phyloP scores from a whole-genome alignment of 2,113 vertebrate genomes.

The Toxotes jaculatrix region DNA sequence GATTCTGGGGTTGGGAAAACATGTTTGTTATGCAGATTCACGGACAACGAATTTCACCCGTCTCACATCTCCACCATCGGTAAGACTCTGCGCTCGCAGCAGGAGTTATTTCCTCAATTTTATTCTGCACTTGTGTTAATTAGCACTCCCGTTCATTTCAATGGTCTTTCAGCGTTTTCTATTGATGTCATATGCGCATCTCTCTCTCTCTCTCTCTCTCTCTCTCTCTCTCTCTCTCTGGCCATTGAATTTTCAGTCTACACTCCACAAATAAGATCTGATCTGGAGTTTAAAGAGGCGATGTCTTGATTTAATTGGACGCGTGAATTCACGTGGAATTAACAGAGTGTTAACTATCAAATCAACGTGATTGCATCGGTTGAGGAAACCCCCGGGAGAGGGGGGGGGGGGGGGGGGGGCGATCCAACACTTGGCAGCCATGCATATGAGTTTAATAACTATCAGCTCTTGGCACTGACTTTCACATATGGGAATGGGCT shows the following conservation, averaged over 20 bases:
- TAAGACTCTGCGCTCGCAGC: constrained; percentile 76
- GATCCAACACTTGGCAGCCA: constrained; percentile 51
- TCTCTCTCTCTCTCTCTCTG: background rate
- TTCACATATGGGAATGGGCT: background rate
- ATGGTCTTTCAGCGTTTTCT: background rate
- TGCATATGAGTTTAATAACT: constrained; percentile 61
- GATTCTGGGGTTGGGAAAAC: constrained; percentile 99
- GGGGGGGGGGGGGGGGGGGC: too few species aligned
- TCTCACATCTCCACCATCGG: constrained; percentile 99
- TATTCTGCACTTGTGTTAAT: background rate
- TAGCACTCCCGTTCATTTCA: background rate
- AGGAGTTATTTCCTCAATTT: background rate
- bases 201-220: too few species aligned
- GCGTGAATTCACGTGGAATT: background rate
- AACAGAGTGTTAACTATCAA: background rate
- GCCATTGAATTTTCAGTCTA: background rate
- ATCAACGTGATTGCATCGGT: constrained; percentile 19
- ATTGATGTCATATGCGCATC: constrained; percentile 14
- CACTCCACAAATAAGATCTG: background rate
- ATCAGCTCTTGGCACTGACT: constrained; percentile 30
- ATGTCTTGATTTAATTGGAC: background rate
- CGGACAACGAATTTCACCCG: constrained; percentile 98
- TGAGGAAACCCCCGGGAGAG: constrained; percentile 39
- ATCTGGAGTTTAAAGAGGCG: background rate
- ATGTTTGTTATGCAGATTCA: constrained; percentile 97